Percentiles rank a stretch among this genome's conserved stretches.
phyloP scores from a whole-genome alignment of 2,888 invertebrate species.

The Drosophila atripex region DNA sequence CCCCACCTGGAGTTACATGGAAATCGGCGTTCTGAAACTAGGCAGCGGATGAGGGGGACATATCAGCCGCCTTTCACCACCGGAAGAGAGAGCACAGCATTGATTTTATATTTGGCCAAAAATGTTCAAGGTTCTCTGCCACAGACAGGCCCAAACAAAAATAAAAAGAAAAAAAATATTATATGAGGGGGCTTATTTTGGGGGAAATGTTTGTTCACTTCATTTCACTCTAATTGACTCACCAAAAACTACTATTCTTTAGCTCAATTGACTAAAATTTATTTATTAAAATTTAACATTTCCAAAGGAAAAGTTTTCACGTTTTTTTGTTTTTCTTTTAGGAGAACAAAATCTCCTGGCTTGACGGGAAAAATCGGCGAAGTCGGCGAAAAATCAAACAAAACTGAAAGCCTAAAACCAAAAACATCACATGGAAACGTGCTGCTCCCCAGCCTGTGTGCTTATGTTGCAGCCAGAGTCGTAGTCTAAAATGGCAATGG shows the following conservation, averaged over 20 bases:
- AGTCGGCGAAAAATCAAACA: constrained; percentile 55
- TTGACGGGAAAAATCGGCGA: constrained; percentile 28
- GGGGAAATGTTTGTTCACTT: constrained; percentile 10
- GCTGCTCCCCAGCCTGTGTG: constrained; percentile 42
- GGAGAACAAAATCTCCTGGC: constrained; percentile 1
- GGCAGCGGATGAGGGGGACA: neutral
- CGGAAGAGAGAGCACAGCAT: constrained; percentile 55
- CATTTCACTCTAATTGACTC: neutral
- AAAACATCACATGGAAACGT: constrained; percentile 71
- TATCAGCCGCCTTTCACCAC: neutral
- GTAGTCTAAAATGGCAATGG: neutral
- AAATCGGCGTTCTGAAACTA: neutral
- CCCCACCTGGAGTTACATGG: constrained; percentile 9
- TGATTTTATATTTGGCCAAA: constrained; percentile 70
- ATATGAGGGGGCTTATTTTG: constrained; percentile 11
- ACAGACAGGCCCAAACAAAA: constrained; percentile 37
- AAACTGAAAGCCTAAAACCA: constrained; percentile 57
- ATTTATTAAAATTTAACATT: constrained; percentile 9
- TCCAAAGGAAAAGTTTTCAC: constrained; percentile 5
- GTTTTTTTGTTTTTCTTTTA: neutral
- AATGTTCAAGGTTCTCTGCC: constrained; percentile 61
- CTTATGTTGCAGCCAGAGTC: constrained; percentile 52
- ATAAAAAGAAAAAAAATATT: constrained; percentile 12
- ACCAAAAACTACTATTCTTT: neutral
- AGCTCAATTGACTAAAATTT: neutral